A percentile compares a stretch with the other conserved stretches of the same genome.
Conservation (phyloP, 2,113 vertebrate genomes). For the Toxotes jaculatrix region DNA sequence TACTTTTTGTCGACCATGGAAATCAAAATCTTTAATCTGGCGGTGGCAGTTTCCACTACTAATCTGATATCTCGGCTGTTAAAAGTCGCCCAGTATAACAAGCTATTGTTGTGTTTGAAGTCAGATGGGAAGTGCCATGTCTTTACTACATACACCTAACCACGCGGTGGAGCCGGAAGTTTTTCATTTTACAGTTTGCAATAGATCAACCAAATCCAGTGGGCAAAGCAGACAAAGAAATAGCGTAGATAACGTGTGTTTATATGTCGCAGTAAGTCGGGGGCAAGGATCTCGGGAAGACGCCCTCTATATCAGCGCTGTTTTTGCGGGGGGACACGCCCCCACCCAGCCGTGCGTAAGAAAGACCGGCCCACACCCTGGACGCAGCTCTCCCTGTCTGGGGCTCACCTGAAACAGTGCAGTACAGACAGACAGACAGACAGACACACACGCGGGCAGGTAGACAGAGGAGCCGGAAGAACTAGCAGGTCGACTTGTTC, state of each 20-base stretch:
- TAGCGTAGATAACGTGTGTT: neutral
- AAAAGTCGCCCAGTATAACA: neutral
- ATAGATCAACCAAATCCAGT: neutral
- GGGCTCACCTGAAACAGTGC: constrained; percentile 57
- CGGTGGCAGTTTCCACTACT: neutral
- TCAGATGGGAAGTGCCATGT: neutral
- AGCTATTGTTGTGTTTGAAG: neutral
- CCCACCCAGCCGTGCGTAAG: constrained; percentile 34
- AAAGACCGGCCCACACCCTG: constrained; percentile 3
- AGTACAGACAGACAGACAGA: neutral
- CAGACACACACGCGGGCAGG: constrained; percentile 60
- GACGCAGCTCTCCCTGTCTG: neutral
- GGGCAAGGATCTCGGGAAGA: neutral
- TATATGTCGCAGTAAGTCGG: neutral
- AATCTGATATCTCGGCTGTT: neutral
- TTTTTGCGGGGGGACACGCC: constrained; percentile 7
- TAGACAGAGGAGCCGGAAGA: constrained; percentile 82
- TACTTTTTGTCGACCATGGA: neutral
- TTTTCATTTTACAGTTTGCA: neutral
- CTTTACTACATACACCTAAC: neutral
- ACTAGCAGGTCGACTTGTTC: constrained; percentile 55
- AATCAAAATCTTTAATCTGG: neutral
- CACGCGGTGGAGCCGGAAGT: neutral
- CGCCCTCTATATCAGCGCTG: neutral
- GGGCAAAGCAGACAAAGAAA: neutral